A percentile compares a stretch with the other conserved stretches of the same genome.
These are phyloP conservation scores for Parauchenoglanis ngamensis DNA, from an alignment of 2,797 vertebrate genomes.

Conservation along the genomic window DNA sequence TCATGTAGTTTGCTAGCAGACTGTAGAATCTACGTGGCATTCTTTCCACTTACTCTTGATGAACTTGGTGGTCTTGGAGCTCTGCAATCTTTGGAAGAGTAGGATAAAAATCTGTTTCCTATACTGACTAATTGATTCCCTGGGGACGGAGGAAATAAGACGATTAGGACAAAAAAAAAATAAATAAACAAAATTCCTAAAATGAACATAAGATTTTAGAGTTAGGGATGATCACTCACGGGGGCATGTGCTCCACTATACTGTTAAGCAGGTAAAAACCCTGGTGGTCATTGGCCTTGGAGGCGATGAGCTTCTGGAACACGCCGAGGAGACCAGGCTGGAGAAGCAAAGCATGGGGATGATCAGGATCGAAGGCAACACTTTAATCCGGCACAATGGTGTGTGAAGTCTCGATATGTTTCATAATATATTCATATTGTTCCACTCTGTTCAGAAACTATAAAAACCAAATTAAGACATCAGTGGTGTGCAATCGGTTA, in stretches of 20 bases:
- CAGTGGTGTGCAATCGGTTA: background rate
- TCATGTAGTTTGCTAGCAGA: background rate
- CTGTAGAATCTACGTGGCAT: background rate
- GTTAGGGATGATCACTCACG: conserved; percentile 75
- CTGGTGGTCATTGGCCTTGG: conserved; percentile 98
- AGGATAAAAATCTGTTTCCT: conserved; percentile 98
- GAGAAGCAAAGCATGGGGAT: background rate
- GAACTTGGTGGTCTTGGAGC: conserved; percentile 98
- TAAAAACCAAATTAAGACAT: background rate
- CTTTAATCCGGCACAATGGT: too few species aligned
- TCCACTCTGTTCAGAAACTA: background rate
- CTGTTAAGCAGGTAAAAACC: conserved; percentile 98
- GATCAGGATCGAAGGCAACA: background rate
- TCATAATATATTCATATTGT: too few species aligned
- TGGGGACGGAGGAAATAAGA: conserved; percentile 57
- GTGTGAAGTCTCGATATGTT: background rate
- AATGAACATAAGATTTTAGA: background rate
- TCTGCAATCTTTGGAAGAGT: conserved; percentile 96
- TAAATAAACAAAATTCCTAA: background rate
- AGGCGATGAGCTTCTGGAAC: conserved; percentile 97
- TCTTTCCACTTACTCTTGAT: conserved; percentile 87
- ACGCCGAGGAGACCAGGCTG: conserved; percentile 96
- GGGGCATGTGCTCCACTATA: conserved; percentile 94
- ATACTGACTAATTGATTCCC: conserved; percentile 91
- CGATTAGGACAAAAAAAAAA: background rate